Percentiles rank a stretch among this genome's conserved stretches.
phyloP scores from a whole-genome alignment of 2,797 vertebrate species.

The Spinus pinus region DNA sequence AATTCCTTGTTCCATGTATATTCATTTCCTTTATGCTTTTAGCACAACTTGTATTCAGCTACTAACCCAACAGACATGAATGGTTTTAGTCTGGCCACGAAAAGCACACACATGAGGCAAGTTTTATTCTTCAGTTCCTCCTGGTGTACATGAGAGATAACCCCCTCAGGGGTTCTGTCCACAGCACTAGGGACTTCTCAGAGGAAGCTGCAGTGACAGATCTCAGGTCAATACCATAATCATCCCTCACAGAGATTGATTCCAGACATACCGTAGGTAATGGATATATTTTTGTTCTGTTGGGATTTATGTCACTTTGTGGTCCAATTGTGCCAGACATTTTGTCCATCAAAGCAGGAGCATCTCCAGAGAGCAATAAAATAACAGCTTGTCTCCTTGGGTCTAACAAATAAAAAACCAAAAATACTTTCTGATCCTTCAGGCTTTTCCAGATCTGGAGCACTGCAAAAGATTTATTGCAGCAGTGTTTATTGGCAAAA shows the following conservation, averaged over 20 bases:
- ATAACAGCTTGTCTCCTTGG: constrained; percentile 51
- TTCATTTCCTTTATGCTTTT: neutral
- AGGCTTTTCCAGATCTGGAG: neutral
- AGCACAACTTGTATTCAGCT: neutral
- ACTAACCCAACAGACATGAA: constrained; percentile 31
- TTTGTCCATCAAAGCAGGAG: constrained; percentile 56
- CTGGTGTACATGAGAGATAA: constrained; percentile 48
- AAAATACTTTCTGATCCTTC: constrained; percentile 39
- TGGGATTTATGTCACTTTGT: constrained; percentile 64
- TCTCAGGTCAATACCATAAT: constrained; percentile 66
- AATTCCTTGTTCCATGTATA: neutral
- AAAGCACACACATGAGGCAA: constrained; percentile 17
- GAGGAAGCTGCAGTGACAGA: constrained; percentile 71
- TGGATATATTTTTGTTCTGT: constrained; percentile 62
- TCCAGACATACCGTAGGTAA: constrained; percentile 57
- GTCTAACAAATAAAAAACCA: neutral
- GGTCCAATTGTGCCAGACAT: constrained; percentile 63
- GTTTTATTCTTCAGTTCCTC: constrained; percentile 64
- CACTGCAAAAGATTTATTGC: neutral
- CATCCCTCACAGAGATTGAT: constrained; percentile 64
- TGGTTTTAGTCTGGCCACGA: constrained; percentile 57
- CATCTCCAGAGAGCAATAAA: constrained; percentile 39
- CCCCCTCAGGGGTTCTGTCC: constrained; percentile 55
- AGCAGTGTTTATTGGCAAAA: neutral
- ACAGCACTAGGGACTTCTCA: constrained; percentile 63